Evolutionary conservation across 2,888 invertebrate species (phyloP).

Genomic region (Cistogaster globosa): DNA sequence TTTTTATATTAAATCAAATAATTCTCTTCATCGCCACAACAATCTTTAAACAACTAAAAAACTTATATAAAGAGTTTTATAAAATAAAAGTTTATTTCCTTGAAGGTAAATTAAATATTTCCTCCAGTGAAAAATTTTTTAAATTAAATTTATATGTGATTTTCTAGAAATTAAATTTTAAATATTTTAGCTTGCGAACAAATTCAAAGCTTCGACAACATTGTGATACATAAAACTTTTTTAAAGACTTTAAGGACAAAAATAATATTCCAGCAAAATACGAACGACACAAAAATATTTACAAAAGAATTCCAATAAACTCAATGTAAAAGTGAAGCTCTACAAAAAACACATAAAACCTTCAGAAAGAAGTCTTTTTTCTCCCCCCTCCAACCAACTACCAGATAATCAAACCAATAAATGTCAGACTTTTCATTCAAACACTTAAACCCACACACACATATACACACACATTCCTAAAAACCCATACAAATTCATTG

Average conservation of each 20-base stretch:
- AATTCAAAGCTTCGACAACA: slow-evolving; percentile 12
- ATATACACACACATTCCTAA: slow-evolving; percentile 1
- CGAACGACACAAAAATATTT: neutral
- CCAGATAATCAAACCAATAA: slow-evolving; percentile 58
- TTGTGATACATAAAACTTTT: slow-evolving; percentile 35
- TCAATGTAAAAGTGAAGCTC: slow-evolving; percentile 16
- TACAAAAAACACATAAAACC: slow-evolving; percentile 17
- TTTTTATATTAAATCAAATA: no score
- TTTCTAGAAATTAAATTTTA: neutral
- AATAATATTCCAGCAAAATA: neutral
- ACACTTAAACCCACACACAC: neutral
- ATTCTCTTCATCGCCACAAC: no score
- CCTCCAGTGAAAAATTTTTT: no score
- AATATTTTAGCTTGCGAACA: neutral
- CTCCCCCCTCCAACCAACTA: slow-evolving; percentile 5
- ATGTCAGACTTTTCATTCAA: slow-evolving; percentile 42
- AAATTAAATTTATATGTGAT: neutral
- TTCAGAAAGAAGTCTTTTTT: slow-evolving; percentile 1
- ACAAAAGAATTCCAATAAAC: slow-evolving; percentile 64
- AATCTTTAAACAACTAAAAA: no score
- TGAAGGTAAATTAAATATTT: no score
- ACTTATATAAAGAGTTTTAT: no score
- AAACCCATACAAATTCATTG: slow-evolving; percentile 44
- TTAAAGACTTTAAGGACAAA: slow-evolving; percentile 1
- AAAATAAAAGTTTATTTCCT: no score